Percentiles rank a stretch among this genome's conserved stretches.
Conservation (phyloP, 2,888 invertebrate species). For the Phortica okadai region DNA sequence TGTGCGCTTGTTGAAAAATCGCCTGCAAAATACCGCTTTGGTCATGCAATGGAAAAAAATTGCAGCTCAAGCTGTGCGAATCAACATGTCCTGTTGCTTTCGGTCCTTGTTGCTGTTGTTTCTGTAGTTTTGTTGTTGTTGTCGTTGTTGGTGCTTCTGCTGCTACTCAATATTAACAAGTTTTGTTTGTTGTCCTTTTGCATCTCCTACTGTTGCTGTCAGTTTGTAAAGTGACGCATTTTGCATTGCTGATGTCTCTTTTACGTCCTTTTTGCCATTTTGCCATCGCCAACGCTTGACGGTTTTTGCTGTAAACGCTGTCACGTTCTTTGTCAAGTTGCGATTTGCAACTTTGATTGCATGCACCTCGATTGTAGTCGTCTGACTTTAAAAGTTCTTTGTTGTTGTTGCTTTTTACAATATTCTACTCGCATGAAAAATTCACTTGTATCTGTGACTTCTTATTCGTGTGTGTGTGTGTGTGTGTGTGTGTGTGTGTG, state of each 20-base stretch:
- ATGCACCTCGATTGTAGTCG: not conserved
- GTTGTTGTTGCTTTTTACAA: not conserved
- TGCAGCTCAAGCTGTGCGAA: no score
- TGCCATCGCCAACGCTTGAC: not conserved
- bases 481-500: not conserved
- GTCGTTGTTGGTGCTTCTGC: not conserved
- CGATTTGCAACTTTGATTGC: constrained; percentile 10
- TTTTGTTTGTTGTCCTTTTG: not conserved
- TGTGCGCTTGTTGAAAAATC: not conserved
- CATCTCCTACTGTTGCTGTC: not conserved
- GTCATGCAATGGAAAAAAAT: not conserved
- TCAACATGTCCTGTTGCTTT: no score
- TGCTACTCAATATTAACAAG: constrained; percentile 13
- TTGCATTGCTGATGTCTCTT: not conserved
- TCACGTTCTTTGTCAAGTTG: constrained; percentile 6
- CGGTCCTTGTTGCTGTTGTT: not conserved
- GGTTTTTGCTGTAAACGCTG: not conserved
- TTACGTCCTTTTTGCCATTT: not conserved
- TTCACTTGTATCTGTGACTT: no score
- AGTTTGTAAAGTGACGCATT: constrained; percentile 11
- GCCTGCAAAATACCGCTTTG: not conserved
- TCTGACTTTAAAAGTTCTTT: not conserved
- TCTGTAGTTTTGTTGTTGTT: not conserved
- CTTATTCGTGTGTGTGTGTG: not conserved
- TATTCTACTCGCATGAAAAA: not conserved